Evolutionary conservation across 1,140 invertebrate genomes (phyloP), one percentile per base, ranked within the genome.

Genomic region (Bradynema listronoti): DNA sequence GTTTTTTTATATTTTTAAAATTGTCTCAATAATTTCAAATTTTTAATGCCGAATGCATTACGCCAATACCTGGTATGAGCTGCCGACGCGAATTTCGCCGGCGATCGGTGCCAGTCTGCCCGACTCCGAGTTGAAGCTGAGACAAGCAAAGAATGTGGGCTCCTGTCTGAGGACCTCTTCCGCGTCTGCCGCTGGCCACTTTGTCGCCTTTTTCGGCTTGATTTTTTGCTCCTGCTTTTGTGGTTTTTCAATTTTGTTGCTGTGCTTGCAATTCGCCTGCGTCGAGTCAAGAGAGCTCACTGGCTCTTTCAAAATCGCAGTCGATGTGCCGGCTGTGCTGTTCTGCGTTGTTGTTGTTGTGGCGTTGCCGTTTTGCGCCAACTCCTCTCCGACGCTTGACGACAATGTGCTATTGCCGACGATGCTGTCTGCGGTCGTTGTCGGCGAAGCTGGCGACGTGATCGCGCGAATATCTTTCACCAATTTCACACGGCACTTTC

Each of bases 1-100:
- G n/a, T n/a, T n/a, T n/a, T n/a, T n/a, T n/a, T n/a, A n/a, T n/a
- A n/a, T n/a, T n/a, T n/a, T n/a, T n/a, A n/a, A n/a, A n/a, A n/a
- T n/a, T n/a, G n/a, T n/a, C n/a, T n/a, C n/a, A n/a, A n/a, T n/a
- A n/a, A n/a, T n/a, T n/a, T n/a, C n/a, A n/a, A n/a, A n/a, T n/a
- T n/a, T n/a, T n/a, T n/a, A n/a, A n/a, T n/a, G n/a, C n/a, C n/a
- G n/a, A n/a, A n/a, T n/a, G n/a, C n/a, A n/a, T n/a, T n/a, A n/a
- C n/a, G n/a, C n/a, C n/a, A n/a, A n/a, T 68, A 89, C 89, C 87
- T 91, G 90, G 84, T 91, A 89, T 79, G 87, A 88, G 80, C 87
- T 85, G 82, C 90, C 90, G 81, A 92, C 88, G 84, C 90, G 85
- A 80, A 93, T 93, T 84, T 91, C 88, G 79, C 89, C 88, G 83